A percentile compares a stretch with the other conserved stretches of the same genome.
Evolutionary conservation across 2,888 invertebrate genomes (phyloP).

Genomic region (Drosophila recens): DNA sequence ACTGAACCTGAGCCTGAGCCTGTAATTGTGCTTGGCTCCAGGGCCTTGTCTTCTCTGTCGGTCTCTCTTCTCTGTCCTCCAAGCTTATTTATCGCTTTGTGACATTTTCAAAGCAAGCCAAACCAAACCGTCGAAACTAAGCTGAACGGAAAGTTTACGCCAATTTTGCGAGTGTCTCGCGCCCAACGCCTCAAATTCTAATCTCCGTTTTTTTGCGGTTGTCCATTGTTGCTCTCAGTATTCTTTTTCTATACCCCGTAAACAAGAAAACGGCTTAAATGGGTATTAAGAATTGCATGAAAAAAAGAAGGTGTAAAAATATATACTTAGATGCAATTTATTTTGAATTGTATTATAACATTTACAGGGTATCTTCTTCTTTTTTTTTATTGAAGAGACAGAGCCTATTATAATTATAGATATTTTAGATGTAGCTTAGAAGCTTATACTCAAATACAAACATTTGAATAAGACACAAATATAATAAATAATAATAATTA

Average conservation of each 20-base stretch:
- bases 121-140: not conserved
- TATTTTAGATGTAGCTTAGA: too few relatives aligned
- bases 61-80: not conserved
- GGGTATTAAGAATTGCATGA: not conserved
- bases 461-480: too few relatives aligned
- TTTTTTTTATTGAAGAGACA: too few relatives aligned
- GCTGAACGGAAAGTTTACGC: constrained; percentile 62
- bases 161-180: constrained; percentile 69
- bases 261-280: not conserved
- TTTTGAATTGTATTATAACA: not conserved
- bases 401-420: too few relatives aligned
- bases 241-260: constrained; percentile 36
- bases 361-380: too few relatives aligned
- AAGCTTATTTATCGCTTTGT: constrained; percentile 75
- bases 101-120: constrained; percentile 65
- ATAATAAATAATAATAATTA: too few relatives aligned
- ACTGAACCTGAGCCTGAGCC: constrained; percentile 16
- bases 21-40: constrained; percentile 21
- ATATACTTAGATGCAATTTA: not conserved
- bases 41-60: constrained; percentile 17
- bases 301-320: not conserved
- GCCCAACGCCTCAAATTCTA: constrained; percentile 65
- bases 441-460: too few relatives aligned
- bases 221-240: constrained; percentile 45
- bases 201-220: constrained; percentile 67